Evolutionary conservation across 2,888 invertebrate genomes (phyloP), one percentile per base, ranked within the genome.

Genomic region (Dasypogon diadema): DNA sequence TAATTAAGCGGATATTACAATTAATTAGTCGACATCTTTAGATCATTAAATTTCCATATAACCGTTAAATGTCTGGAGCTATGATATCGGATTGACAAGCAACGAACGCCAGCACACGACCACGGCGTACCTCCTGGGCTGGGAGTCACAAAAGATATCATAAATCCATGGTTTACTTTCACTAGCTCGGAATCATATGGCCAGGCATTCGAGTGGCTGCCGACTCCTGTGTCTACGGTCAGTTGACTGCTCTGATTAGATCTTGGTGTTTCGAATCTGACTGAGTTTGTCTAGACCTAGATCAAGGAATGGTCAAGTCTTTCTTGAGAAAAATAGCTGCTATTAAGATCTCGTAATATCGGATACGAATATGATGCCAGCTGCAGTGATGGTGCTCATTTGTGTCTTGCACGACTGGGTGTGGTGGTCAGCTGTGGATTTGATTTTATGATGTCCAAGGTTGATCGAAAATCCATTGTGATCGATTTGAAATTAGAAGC

Each of bases 361-460:
- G 55, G 56, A 51, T 70, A 70, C 54, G 54, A 70, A 54, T 73
- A 42, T 42, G 56, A 73, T 56, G 56, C 55, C 73, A 56, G 73
- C 56, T 55, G 55, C 56, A 54, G 55, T 56, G 55, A 56, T 54
- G 55, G 55, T 55, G 55, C 56, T 73, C 54, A 22, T 73, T 73
- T 73, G 34, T 56, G 73, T 56, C 56, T 56, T 55, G 73, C 73
- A 60, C 60, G 60, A 63, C 34, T 74, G 74, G 74, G 74, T 74
- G 74, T 74, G 74, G 74, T 74, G 60, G 60, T 74, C 74, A 60
- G 60, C 58, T 60, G 60, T 63, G 68, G 75, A 77, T 73, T 77
- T 54, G 77, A 77, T 75, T 74, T 77, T 65, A 72, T 58, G 77
- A 77, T 77, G 77, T 77, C 77, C 77, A 77, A 77, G 77, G 77